Evolutionary conservation across 2,888 invertebrate genomes (phyloP), one percentile per base, ranked within the genome.

Genomic region (Habrosyne pyritoides): DNA sequence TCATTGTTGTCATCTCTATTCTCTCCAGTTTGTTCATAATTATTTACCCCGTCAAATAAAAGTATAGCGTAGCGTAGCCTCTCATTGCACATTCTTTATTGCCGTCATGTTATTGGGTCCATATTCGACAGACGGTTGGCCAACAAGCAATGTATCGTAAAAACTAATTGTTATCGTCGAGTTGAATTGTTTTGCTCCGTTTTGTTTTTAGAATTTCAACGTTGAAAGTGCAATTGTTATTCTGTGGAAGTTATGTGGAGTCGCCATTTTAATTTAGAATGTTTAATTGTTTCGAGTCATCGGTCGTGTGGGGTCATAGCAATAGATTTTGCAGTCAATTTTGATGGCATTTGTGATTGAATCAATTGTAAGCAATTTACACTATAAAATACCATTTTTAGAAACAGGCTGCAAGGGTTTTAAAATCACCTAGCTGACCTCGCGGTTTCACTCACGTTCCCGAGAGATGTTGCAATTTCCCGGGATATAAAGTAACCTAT

Each of bases 61-160:
- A 42, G 18, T 42, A 42, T 18, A 42, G 28, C 50, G 10, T 49
- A 1, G 26, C 21, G 18, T 28, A 50, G 28, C 50, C 10, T 50
- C 14, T 14, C 18, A 50, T 50, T 30, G 30, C 50, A 30, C 50
- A 28, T 10, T 18, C 28, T 28, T 10, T 30, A 50, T 49, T 21
- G 49, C n/a, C 10, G 8, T n/a, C 49, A 21, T 48, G 47, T 49
- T 49, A 49, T 28, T 50, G 30, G 21, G 6, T 28, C 28, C 26
- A 26, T 21, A 30, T 50, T 50, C 50, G 50, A 28, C 28, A 21
- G 28, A 18, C 50, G 21, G 30, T 30, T 22, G 14, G 50, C 50
- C 3, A 18, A 50, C 30, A 10, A 28, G 28, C 49, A 21, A 50
- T 50, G 49, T 50, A 50, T 50, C 49, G 21, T 50, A 30, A 50